Conservation (phyloP, 1,140 invertebrate genomes). For the Plodia interpunctella region DNA sequence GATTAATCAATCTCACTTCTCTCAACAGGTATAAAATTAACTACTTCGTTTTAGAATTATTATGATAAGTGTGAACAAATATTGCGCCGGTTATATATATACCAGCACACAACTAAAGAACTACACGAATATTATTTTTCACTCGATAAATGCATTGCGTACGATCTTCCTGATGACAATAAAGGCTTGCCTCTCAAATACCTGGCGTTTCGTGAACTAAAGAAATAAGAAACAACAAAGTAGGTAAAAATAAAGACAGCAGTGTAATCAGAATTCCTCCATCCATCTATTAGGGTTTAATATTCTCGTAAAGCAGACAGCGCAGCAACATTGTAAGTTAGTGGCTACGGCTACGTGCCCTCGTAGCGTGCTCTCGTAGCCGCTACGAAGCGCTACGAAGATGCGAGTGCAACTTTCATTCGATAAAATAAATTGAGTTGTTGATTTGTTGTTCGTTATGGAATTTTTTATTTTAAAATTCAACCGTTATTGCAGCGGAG, state of each 20-base stretch:
- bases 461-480: no score
- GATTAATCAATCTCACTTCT: no score
- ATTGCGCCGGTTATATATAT: no score
- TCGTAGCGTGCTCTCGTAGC: not conserved
- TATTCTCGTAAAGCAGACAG: not conserved
- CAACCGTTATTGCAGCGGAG: no score
- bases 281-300: conserved; percentile 1
- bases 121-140: no score
- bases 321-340: not conserved
- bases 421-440: not conserved
- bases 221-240: not conserved
- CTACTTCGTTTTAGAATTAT: no score
- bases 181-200: no score
- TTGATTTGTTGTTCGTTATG: not conserved
- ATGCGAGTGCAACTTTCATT: not conserved
- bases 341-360: not conserved
- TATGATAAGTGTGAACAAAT: no score
- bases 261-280: not conserved
- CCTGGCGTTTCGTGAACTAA: not conserved
- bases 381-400: not conserved
- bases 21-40: no score
- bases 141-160: no score
- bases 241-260: not conserved
- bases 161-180: no score
- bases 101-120: no score